Evolutionary conservation across 2,797 vertebrate genomes (phyloP), one percentile per base, ranked within the genome.

Genomic region (Ibycter americanus): DNA sequence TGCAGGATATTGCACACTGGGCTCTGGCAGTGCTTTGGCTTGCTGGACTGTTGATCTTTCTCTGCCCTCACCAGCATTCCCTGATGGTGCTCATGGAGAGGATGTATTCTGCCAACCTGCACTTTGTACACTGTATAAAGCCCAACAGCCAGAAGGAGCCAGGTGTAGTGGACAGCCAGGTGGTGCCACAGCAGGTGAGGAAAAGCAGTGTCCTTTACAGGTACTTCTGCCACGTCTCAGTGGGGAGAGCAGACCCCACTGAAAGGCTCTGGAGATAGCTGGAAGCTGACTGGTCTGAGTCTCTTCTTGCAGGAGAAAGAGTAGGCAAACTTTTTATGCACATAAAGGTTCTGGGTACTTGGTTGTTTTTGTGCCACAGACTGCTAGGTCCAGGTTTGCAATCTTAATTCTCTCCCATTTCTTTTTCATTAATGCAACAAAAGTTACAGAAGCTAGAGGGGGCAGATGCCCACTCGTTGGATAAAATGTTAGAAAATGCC

Each of bases 71-170:
- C 12, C 83, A 98, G 98, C 98, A 98, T 92, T 98, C 98, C 18
- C 94, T 98, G 34, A 95, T 93, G 25, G 94, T 98, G 26, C 97
- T 98, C 17, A 98, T 98, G 98, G 98, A 98, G 95, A 98, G 92
- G 93, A 98, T 98, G 98, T 98, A 98, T 85, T 97, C 97, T 11
- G 98, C 98, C 32, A 97, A 93, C 62, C 98, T 98, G 0, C 98
- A 98, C 85, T 98, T 98, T 25, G 97, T 98, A 34, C 97, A 98
- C 54, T 98, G 98, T 87, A 97, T 98, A 93, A 98, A 98, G 88
- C 98, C 98, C 65, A 98, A 98, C 92, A 89, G 68, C 38, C 97
- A 89, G 92, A 98, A 98, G 90, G 82, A 96, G n/a, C 98, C 98
- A 1, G 93, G 95, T 52, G 87, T 97, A 46, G 78, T 98, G 89